Conservation (phyloP, 2,888 invertebrate species). For the Dorcus parallelipipedus region DNA sequence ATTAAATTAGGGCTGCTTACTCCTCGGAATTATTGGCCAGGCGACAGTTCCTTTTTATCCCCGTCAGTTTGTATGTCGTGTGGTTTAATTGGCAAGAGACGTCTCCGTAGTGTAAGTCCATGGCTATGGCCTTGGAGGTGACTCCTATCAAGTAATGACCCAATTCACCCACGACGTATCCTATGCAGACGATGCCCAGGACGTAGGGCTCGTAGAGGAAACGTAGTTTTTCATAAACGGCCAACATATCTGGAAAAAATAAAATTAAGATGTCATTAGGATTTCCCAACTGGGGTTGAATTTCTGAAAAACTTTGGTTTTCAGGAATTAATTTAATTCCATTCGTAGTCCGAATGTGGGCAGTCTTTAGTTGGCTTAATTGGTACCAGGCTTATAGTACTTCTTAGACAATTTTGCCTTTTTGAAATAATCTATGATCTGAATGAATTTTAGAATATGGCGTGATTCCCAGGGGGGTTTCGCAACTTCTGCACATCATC, state of each 20-base stretch:
- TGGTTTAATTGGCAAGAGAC: slow-evolving; percentile 78
- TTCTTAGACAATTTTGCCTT: too few relatives aligned
- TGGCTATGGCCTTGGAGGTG: slow-evolving; percentile 82
- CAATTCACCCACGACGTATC: slow-evolving; percentile 82
- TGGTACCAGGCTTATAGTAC: too few relatives aligned
- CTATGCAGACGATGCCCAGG: slow-evolving; percentile 73
- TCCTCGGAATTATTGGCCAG: slow-evolving; percentile 53
- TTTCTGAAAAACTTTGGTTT: too few relatives aligned
- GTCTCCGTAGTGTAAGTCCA: slow-evolving; percentile 83
- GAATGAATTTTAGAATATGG: too few relatives aligned
- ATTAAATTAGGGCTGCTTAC: slow-evolving; percentile 44
- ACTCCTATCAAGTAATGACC: slow-evolving; percentile 88
- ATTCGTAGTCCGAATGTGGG: too few relatives aligned
- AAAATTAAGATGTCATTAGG: not conserved
- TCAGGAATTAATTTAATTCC: too few relatives aligned
- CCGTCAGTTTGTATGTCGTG: slow-evolving; percentile 52
- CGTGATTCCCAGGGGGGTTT: too few relatives aligned
- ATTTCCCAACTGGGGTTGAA: too few relatives aligned
- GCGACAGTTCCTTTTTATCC: slow-evolving; percentile 57
- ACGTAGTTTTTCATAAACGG: slow-evolving; percentile 56
- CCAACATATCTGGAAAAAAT: slow-evolving; percentile 37
- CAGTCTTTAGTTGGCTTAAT: too few relatives aligned
- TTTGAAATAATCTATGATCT: too few relatives aligned
- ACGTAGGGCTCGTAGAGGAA: slow-evolving; percentile 77
- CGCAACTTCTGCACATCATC: too few relatives aligned